A percentile compares a stretch with the other conserved stretches of the same genome.
Evolutionary conservation across 2,888 invertebrate species (phyloP).

Genomic region (Nephrotoma flavescens): DNA sequence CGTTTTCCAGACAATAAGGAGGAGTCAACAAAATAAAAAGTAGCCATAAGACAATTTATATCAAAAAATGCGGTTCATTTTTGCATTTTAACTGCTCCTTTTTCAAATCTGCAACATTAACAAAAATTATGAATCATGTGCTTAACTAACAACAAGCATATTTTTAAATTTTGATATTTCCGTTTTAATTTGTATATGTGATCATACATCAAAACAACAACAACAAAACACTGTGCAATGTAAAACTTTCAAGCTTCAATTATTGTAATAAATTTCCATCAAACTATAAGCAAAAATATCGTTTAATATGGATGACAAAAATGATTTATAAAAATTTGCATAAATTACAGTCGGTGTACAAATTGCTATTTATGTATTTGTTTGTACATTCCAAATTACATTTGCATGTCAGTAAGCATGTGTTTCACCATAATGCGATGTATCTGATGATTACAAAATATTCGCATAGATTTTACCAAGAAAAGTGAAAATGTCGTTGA

Average conservation of each 20-base stretch:
- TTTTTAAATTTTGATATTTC: too few relatives aligned
- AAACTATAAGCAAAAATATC: background rate
- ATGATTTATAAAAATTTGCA: background rate
- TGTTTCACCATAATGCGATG: background rate
- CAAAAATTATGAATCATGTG: too few relatives aligned
- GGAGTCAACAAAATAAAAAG: too few relatives aligned
- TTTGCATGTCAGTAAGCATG: background rate
- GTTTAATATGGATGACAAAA: background rate
- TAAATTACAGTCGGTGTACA: background rate
- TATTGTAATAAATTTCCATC: background rate
- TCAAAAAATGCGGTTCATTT: too few relatives aligned
- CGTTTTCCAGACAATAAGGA: too few relatives aligned
- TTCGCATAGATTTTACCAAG: background rate
- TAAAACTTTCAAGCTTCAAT: background rate
- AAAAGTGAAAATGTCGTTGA: background rate
- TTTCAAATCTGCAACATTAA: too few relatives aligned
- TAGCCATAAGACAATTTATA: too few relatives aligned
- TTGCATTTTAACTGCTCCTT: too few relatives aligned
- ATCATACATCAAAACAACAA: background rate
- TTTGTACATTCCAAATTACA: background rate
- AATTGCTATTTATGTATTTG: background rate
- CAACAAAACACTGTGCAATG: background rate
- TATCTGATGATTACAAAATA: background rate
- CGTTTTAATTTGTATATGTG: too few relatives aligned
- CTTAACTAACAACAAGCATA: too few relatives aligned